Conservation (phyloP, 2,888 invertebrate genomes). For the Sarcophaga subvicina region DNA sequence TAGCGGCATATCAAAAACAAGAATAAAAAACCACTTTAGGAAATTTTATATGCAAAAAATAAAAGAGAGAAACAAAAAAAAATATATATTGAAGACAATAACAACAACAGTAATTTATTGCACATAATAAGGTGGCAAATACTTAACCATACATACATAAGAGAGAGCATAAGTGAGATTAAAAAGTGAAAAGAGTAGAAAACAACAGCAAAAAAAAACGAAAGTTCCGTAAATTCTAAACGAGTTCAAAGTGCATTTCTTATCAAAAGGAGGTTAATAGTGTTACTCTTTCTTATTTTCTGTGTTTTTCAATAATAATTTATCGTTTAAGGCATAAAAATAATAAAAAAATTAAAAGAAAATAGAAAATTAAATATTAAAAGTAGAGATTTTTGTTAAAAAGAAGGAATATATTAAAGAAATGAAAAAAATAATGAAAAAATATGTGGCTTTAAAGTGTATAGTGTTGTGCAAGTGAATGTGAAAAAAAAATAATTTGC, state of each 20-base stretch:
- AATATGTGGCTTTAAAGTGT: no score
- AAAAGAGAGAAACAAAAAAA: not conserved
- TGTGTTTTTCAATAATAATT: not conserved
- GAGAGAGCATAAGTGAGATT: not conserved
- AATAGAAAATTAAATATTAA: slow-evolving; percentile 22
- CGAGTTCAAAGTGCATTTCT: slow-evolving; percentile 66
- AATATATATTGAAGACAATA: slow-evolving; percentile 2
- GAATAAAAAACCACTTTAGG: not conserved
- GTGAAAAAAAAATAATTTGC: no score
- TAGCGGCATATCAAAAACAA: slow-evolving; percentile 43
- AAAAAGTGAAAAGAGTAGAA: not conserved
- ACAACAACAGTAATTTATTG: slow-evolving; percentile 26
- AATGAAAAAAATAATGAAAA: no score
- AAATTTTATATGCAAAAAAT: no score
- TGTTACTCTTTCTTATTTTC: slow-evolving; percentile 25
- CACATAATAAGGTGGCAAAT: slow-evolving; percentile 61
- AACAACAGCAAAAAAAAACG: not conserved
- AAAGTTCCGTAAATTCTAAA: slow-evolving; percentile 17
- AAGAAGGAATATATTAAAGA: no score
- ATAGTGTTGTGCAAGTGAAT: no score
- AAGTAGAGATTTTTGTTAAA: not conserved
- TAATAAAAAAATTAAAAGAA: not conserved
- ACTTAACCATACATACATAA: slow-evolving; percentile 35
- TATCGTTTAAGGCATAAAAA: slow-evolving; percentile 19
- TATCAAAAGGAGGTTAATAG: slow-evolving; percentile 79